Percentiles rank a stretch among this genome's conserved stretches.
These are phyloP conservation scores for Microdon myrmicae DNA, from an alignment of 2,888 invertebrate species.

Conservation along the genomic window DNA sequence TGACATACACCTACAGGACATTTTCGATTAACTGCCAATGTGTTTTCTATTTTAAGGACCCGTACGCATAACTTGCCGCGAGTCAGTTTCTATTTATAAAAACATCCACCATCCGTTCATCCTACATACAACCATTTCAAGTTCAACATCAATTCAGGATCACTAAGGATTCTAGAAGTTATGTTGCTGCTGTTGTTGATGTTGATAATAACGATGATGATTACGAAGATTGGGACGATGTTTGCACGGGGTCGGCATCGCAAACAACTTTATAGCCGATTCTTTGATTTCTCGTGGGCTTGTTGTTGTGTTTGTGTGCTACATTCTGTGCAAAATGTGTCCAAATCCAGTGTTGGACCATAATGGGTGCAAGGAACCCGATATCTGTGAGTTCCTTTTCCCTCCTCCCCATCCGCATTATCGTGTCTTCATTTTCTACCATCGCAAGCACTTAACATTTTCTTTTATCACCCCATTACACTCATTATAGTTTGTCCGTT, in stretches of 20 bases:
- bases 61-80: constrained; percentile 21
- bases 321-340: constrained; percentile 28
- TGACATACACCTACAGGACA: constrained; percentile 48
- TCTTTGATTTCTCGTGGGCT: no score
- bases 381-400: background rate
- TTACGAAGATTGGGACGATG: constrained; percentile 14
- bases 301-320: constrained; percentile 28
- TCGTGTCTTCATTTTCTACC: constrained; percentile 12
- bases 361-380: constrained; percentile 41
- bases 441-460: constrained; percentile 50
- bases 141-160: constrained; percentile 37
- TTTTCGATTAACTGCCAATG: constrained; percentile 10
- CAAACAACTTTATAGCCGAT: constrained; percentile 3
- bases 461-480: constrained; percentile 53
- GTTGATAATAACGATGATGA: constrained; percentile 23
- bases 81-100: background rate
- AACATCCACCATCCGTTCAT: constrained; percentile 1
- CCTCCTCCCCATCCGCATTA: constrained; percentile 1
- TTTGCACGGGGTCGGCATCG: background rate
- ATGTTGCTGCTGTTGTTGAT: no score
- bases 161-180: no score
- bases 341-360: constrained; percentile 27
- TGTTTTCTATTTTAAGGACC: constrained; percentile 42
- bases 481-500: constrained; percentile 47
- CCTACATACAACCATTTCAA: constrained; percentile 11